Base-by-base conservation (phyloP, 2,888 invertebrate genomes). In the Octonoba sinensis region DNA sequence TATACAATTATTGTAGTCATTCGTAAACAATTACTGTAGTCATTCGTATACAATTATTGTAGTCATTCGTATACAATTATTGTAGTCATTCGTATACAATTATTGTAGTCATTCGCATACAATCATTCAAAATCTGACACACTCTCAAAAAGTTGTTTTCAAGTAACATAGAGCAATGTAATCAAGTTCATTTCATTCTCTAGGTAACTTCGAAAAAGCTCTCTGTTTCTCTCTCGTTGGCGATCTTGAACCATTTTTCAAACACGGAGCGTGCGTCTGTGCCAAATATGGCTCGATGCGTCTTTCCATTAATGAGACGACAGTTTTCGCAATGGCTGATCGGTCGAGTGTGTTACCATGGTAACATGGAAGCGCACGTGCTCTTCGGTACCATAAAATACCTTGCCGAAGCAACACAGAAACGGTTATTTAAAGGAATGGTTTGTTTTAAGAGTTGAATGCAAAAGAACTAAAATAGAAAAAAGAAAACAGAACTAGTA, bases 291-390 rank as follows among this genome's bases (percentile, higher is more conserved):
- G 54, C 47, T 24, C 8, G 8, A n/a, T n/a, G 36, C 56, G n/a
- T 36, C 65, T 57, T 54, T 74, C 59, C 18, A 57, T 59, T 8
- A 66, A 18, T 47, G 56, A 22, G 59, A 20, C 36, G 36, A 11
- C 36, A 36, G 54, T 18, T n/a, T 54, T 54, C 1, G 16, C 51
- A 64, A 73, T 44, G 44, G 46, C 49, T 66, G 66, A 78, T 49
- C 47, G 77, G 56, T 78, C 71, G 65, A 27, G 20, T 36, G 44
- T 57, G 70, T 71, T 27, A 22, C 59, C 46, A 44, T 62, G 62
- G 46, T 0, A 62, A 62, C 36, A 74, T 74, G 20, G 20, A 47
- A 59, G 66, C 77, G 77, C 77, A 78, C 77, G 77, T 78, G 77
- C 65, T 77, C 65, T 64, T 18, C 62, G 44, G 47, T 47, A 47